Base-by-base conservation (phyloP, 2,113 vertebrate genomes). In the Petrocephalus zakoni region DNA sequence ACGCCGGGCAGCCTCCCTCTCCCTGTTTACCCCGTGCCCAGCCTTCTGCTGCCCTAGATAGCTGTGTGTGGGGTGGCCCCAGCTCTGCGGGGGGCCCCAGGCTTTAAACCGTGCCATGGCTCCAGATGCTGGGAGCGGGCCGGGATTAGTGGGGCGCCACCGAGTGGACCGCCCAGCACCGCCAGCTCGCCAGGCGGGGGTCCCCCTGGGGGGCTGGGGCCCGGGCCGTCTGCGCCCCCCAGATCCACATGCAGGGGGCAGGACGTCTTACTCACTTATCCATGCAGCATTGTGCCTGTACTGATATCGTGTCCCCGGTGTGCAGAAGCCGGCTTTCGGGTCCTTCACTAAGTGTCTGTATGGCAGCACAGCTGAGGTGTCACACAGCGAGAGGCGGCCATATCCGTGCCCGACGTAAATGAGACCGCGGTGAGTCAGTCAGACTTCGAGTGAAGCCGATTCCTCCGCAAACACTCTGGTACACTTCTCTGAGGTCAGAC, bases 1-100 rank as follows among this genome's bases (percentile, higher is more conserved):
- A 85, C 84, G 13, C 34, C 37, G 88, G 84, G 83, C 88, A 53
- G 47, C 25, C 61, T 72, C n/a, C 21, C 61, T 75, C 58, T 86
- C 84, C 84, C 78, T 68, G 21, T 58, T n/a, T 55, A 85, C 58
- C 88, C 61, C 21, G 13, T 75, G 61, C 88, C 88, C 83, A 86
- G 84, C 88, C 84, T 86, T 89, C 88, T 89, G 88, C 88, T 89
- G 88, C 84, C 88, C 88, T 68, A 89, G 88, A 89, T 89, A 89
- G 88, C 88, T 72, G 61, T 86, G 83, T 72, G 47, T 52, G 83
- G 21, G 64, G 34, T 25, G 37, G 84, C 61, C 58, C 88, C 22
- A 7, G 34, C 88, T 86, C 88, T 10, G 21, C 61, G 52, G 88
- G 84, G 84, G 88, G 22, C 56, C 61, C 34, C 15, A 2, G 83